A percentile compares a stretch with the other conserved stretches of the same genome.
These are phyloP conservation scores for Autographa gamma DNA, from an alignment of 2,888 invertebrate genomes.

Conservation along the genomic window DNA sequence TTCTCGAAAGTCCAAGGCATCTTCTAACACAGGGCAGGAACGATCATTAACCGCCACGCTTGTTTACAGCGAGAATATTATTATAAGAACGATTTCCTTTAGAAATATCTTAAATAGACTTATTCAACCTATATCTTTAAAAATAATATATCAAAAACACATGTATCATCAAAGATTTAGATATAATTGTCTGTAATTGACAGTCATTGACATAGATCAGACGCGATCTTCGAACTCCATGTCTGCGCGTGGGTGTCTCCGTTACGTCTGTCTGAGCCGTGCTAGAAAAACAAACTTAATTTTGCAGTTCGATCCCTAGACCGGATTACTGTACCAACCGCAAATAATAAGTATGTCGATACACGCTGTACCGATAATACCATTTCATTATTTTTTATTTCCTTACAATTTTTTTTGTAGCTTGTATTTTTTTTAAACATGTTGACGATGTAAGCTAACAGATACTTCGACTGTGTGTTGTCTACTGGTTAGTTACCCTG, in stretches of 20 bases:
- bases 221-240: slow-evolving; percentile 19
- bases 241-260: not conserved
- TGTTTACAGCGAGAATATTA: not conserved
- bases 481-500: too few relatives aligned
- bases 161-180: not conserved
- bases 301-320: too few relatives aligned
- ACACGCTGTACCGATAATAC: not conserved
- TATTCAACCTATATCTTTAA: not conserved
- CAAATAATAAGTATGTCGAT: too few relatives aligned
- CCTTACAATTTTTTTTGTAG: not conserved
- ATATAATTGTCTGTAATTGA: slow-evolving; percentile 18
- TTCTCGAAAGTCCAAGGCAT: not conserved
- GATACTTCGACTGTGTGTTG: too few relatives aligned
- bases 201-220: slow-evolving; percentile 27
- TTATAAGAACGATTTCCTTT: not conserved
- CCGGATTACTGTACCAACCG: too few relatives aligned
- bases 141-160: not conserved
- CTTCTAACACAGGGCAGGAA: not conserved
- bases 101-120: not conserved
- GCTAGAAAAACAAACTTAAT: too few relatives aligned
- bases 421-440: not conserved
- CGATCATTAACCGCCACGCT: not conserved
- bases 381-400: not conserved
- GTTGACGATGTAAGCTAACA: not conserved
- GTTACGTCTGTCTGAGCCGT: not conserved